Conservation (phyloP, 1,140 invertebrate species). For the Euglossa dilemma region DNA sequence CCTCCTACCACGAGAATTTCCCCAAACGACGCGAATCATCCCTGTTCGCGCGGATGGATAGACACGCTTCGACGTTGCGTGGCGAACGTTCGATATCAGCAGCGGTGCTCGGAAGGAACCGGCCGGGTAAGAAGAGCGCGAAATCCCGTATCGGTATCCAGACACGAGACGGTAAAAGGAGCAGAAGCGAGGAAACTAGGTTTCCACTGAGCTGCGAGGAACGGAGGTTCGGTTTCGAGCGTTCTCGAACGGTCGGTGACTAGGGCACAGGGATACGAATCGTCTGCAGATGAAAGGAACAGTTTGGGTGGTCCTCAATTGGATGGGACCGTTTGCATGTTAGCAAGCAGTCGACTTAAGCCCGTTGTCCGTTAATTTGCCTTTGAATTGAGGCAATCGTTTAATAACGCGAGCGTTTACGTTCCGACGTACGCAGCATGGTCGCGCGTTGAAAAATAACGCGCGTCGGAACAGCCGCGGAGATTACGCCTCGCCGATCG, state of each 20-base stretch:
- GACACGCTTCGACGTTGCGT: no score
- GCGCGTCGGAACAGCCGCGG: constrained; percentile 3
- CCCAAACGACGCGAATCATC: no score
- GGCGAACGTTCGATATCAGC: no score
- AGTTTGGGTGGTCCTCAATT: constrained; percentile 79
- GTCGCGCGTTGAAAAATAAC: constrained; percentile 64
- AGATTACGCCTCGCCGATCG: neutral
- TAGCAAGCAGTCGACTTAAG: constrained; percentile 77
- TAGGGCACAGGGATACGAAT: constrained; percentile 24
- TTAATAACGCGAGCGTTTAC: constrained; percentile 68
- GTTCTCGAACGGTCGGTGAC: constrained; percentile 2
- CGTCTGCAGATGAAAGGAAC: constrained; percentile 30
- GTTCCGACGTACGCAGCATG: constrained; percentile 57
- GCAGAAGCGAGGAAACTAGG: neutral
- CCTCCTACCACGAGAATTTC: neutral
- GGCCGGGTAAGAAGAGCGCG: no score
- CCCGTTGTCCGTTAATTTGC: constrained; percentile 78
- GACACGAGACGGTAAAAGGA: no score
- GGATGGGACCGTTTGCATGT: constrained; percentile 74
- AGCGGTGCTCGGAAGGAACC: no score
- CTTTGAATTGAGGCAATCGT: constrained; percentile 77
- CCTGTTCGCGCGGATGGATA: no score
- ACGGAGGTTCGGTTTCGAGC: no score
- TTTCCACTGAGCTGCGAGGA: no score
- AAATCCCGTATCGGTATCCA: neutral